phyloP scores from a whole-genome alignment of 30 jellyfish, hydroid and myxozoan genomes.

The Cassiopea xamachana region DNA sequence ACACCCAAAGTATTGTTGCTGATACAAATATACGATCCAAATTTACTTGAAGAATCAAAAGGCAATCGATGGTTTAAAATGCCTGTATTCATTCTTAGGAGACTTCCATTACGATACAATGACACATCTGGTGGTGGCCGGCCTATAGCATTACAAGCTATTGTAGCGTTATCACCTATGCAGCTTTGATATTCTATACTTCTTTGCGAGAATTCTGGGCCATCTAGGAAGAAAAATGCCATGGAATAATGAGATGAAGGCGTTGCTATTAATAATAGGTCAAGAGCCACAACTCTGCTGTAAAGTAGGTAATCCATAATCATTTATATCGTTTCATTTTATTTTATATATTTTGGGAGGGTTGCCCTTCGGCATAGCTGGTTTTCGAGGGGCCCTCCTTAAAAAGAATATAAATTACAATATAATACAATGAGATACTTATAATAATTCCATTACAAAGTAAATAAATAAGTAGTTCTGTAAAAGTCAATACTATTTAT shows the following conservation, averaged over 20 bases:
- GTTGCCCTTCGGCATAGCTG: too few species aligned
- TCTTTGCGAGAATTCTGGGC: background rate
- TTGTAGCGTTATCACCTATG: background rate
- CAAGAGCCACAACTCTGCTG: background rate
- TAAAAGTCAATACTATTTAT: too few species aligned
- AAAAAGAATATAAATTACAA: background rate
- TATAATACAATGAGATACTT: background rate
- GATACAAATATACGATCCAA: background rate
- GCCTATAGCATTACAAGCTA: background rate
- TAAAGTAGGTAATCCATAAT: background rate
- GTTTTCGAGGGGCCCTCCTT: background rate
- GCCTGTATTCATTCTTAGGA: background rate
- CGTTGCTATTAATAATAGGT: too few species aligned
- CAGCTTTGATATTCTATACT: background rate
- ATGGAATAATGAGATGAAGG: too few species aligned
- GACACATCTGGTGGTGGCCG: background rate
- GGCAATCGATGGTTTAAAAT: background rate
- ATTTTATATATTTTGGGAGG: too few species aligned
- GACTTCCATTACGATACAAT: background rate
- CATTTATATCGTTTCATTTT: too few species aligned
- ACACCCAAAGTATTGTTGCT: background rate
- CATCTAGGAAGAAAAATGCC: background rate
- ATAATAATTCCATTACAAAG: background rate
- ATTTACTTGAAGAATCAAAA: background rate
- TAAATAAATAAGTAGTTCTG: too few species aligned